Conservation (phyloP, 2,113 vertebrate genomes). For the Campylomormyrus tamandua region DNA sequence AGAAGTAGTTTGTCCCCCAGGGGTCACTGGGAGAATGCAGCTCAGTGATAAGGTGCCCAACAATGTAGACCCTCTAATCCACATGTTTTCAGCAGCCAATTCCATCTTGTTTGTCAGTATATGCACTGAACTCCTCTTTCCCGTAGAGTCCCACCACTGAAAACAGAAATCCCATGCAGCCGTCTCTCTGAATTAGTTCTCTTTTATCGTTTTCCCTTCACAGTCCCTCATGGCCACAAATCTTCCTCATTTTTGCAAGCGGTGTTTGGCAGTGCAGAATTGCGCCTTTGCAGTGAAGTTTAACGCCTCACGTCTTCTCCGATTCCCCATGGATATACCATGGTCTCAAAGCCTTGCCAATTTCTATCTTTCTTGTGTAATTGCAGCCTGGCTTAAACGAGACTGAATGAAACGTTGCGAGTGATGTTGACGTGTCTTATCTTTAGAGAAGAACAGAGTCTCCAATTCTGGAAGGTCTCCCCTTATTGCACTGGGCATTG, state of each 20-base stretch:
- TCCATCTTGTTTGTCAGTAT: slow-evolving; percentile 28
- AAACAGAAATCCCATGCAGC: slow-evolving; percentile 25
- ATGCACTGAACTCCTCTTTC: slow-evolving; percentile 21
- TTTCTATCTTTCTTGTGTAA: not conserved
- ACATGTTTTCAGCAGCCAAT: slow-evolving; percentile 29
- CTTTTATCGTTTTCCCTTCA: slow-evolving; percentile 24
- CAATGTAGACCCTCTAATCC: slow-evolving; percentile 39
- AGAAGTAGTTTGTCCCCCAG: slow-evolving; percentile 5
- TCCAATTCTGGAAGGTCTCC: not conserved
- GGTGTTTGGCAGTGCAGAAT: slow-evolving; percentile 1
- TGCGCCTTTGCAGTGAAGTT: not conserved
- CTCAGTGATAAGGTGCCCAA: slow-evolving; percentile 38
- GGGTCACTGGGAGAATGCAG: slow-evolving; percentile 35
- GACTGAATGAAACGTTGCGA: not conserved
- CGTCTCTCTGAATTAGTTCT: slow-evolving; percentile 23
- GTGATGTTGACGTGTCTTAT: not conserved
- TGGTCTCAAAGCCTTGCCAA: not conserved
- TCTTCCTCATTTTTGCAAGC: slow-evolving; percentile 13
- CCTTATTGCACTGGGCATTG: not conserved
- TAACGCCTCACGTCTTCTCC: not conserved
- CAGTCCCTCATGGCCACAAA: slow-evolving; percentile 29
- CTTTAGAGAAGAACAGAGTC: not conserved
- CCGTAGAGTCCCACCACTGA: slow-evolving; percentile 19
- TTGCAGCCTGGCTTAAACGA: not conserved
- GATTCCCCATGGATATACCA: not conserved